Conservation (phyloP, 2,888 invertebrate species). For the Idaea aversata region DNA sequence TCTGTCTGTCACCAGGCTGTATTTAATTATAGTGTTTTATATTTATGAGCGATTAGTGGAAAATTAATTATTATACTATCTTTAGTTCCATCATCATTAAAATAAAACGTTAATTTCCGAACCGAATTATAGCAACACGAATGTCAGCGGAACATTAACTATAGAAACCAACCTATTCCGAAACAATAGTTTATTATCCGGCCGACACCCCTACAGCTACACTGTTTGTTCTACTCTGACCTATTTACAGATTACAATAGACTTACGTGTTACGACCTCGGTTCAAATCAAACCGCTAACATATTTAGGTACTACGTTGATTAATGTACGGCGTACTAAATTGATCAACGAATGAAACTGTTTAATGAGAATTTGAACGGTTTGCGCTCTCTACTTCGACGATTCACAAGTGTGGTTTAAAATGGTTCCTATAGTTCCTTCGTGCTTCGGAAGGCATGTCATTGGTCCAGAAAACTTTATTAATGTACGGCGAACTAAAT, state of each 20-base stretch:
- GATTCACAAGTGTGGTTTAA: too few species aligned
- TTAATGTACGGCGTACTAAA: slow-evolving; percentile 14
- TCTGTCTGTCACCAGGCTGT: too few species aligned
- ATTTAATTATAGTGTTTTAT: not conserved
- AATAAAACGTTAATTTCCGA: not conserved
- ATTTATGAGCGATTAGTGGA: slow-evolving; percentile 12
- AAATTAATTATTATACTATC: not conserved
- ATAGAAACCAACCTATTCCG: too few species aligned
- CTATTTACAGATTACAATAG: slow-evolving; percentile 33
- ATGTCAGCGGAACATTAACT: not conserved
- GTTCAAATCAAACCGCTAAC: not conserved
- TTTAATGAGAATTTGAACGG: not conserved
- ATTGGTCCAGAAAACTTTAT: too few species aligned
- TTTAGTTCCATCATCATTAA: not conserved
- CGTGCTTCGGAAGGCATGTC: too few species aligned
- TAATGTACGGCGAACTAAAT: slow-evolving; percentile 13
- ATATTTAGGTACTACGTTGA: not conserved
- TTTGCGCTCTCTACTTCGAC: not conserved
- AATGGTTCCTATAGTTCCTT: too few species aligned
- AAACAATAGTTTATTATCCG: not conserved
- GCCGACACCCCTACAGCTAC: slow-evolving; percentile 14
- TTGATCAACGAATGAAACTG: not conserved
- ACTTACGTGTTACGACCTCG: slow-evolving; percentile 20
- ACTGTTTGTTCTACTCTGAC: slow-evolving; percentile 23
- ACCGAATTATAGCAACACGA: slow-evolving; percentile 11